Evolutionary conservation across 2,888 invertebrate genomes (phyloP).

Genomic region (Mantis religiosa): DNA sequence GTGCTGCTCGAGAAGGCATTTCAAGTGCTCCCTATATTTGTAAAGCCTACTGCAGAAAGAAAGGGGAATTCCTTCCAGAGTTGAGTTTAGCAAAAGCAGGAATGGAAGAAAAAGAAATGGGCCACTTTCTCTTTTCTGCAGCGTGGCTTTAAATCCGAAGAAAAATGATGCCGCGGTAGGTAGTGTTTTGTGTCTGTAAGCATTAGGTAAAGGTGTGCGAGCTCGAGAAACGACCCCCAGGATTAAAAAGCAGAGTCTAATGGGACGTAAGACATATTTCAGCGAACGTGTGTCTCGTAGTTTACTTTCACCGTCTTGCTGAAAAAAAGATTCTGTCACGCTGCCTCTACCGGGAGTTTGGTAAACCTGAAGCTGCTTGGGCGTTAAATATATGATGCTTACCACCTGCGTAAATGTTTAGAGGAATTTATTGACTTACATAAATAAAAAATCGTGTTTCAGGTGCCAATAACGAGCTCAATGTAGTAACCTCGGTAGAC

Average conservation of each 20-base stretch:
- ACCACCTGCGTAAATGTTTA: too few relatives aligned
- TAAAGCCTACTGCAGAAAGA: background rate
- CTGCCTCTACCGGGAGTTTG: background rate
- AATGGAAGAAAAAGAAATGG: background rate
- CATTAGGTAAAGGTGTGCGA: slow-evolving; percentile 2
- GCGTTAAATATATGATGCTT: too few relatives aligned
- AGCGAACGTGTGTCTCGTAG: background rate
- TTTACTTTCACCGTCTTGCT: background rate
- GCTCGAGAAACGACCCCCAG: slow-evolving; percentile 23
- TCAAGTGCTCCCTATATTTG: too few relatives aligned
- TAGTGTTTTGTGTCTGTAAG: slow-evolving; percentile 5
- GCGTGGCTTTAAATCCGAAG: slow-evolving; percentile 7
- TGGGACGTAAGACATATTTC: slow-evolving; percentile 30
- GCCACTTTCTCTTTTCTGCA: background rate
- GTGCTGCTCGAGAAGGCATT: too few relatives aligned
- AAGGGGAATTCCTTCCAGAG: slow-evolving; percentile 1
- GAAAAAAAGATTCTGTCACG: background rate
- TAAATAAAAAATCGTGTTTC: too few relatives aligned
- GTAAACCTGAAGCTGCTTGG: too few relatives aligned
- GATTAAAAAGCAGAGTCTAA: slow-evolving; percentile 29
- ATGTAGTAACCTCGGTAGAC: too few relatives aligned
- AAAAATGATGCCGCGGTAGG: slow-evolving; percentile 5
- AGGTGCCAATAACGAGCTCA: too few relatives aligned
- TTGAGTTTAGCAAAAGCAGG: background rate
- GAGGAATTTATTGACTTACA: too few relatives aligned